Conservation (phyloP, 2,113 vertebrate species). For the Rhea pennata region DNA sequence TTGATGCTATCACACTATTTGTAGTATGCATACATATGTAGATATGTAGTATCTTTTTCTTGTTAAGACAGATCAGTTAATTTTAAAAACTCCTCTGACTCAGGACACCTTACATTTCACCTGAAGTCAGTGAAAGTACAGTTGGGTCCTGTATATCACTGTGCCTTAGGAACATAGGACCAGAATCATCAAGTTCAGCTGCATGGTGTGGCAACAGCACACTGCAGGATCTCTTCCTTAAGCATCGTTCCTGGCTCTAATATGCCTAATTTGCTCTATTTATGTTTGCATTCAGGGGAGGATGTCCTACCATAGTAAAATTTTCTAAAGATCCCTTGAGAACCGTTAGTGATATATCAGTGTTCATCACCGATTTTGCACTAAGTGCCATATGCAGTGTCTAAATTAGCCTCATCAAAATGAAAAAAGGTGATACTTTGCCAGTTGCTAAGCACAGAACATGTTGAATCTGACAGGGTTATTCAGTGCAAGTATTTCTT, state of each 20-base stretch:
- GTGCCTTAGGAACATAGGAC: neutral
- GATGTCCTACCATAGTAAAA: neutral
- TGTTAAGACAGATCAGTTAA: neutral
- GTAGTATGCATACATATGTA: too few species aligned
- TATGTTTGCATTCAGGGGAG: neutral
- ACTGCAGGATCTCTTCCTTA: neutral
- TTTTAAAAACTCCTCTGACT: neutral
- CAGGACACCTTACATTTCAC: neutral
- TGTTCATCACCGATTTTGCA: neutral
- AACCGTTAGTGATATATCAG: neutral
- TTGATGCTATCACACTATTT: neutral
- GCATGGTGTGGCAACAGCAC: neutral
- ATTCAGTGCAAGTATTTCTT: neutral
- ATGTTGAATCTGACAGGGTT: neutral
- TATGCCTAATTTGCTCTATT: neutral
- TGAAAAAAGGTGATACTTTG: neutral
- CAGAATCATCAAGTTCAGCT: neutral
- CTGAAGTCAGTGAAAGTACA: neutral
- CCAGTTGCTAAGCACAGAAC: neutral
- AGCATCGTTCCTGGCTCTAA: accelerated
- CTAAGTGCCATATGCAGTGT: neutral
- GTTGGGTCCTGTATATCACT: neutral
- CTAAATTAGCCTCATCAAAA: neutral
- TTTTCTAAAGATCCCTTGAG: neutral
- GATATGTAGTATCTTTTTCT: neutral